These are phyloP conservation scores for Exaiptasia diaphana DNA, from an alignment of 64 coral and sea anemone species.

Conservation along the genomic window DNA sequence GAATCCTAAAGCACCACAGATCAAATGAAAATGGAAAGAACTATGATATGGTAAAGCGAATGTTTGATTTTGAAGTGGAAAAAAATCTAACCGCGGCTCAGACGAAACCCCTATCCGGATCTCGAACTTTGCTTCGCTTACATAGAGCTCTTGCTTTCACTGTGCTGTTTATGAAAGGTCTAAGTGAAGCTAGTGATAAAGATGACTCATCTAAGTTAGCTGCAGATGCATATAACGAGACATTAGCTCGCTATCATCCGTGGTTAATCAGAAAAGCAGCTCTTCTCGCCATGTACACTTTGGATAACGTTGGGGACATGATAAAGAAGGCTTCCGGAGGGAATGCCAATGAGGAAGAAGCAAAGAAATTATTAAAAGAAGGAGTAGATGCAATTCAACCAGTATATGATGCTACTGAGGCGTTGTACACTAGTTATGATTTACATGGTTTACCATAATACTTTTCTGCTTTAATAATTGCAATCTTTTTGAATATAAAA, in stretches of 20 bases:
- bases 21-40: slow-evolving; percentile 49
- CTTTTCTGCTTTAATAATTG: neutral
- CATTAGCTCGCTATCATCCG: slow-evolving; percentile 80
- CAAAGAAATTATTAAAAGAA: slow-evolving; percentile 55
- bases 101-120: slow-evolving; percentile 72
- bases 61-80: slow-evolving; percentile 93
- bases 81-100: slow-evolving; percentile 66
- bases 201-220: slow-evolving; percentile 71
- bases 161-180: slow-evolving; percentile 76
- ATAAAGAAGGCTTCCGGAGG: slow-evolving; percentile 63
- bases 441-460: slow-evolving; percentile 82
- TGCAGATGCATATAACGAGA: slow-evolving; percentile 72
- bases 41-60: slow-evolving; percentile 58
- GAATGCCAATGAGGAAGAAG: neutral
- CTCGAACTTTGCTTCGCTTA: slow-evolving; percentile 79
- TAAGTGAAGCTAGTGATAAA: slow-evolving; percentile 42
- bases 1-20: slow-evolving; percentile 78
- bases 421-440: slow-evolving; percentile 73
- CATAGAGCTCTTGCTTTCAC: slow-evolving; percentile 88
- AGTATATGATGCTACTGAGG: slow-evolving; percentile 86
- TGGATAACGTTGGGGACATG: slow-evolving; percentile 70
- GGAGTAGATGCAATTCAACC: slow-evolving; percentile 70
- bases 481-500: no score
- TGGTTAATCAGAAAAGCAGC: slow-evolving; percentile 94
- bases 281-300: slow-evolving; percentile 73